These are phyloP conservation scores for Vidua chalybeata DNA, from an alignment of 2,113 vertebrate genomes.

Conservation along the genomic window DNA sequence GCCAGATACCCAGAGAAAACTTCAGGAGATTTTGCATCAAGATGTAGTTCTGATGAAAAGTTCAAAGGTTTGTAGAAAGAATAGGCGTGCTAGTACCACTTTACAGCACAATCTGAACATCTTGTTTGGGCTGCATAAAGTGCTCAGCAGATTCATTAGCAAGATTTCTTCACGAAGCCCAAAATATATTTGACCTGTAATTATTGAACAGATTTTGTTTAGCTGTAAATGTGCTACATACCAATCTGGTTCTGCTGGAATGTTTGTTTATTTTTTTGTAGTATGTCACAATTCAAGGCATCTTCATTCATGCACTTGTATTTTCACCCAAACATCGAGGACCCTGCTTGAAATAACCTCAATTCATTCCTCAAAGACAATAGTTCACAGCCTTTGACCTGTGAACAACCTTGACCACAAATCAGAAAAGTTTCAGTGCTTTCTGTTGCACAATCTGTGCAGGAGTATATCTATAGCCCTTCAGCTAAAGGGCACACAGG, in stretches of 20 bases:
- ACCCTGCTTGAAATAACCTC: not conserved
- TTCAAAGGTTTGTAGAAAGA: not conserved
- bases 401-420: not conserved
- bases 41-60: not conserved
- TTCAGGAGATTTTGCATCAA: not conserved
- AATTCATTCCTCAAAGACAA: not conserved
- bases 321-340: not conserved
- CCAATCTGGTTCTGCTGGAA: not conserved
- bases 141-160: not conserved
- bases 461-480: not conserved
- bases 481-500: not conserved
- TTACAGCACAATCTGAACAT: not conserved
- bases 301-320: not conserved
- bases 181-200: constrained; percentile 21
- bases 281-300: not conserved
- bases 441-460: constrained; percentile 13
- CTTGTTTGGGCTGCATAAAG: not conserved
- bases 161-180: not conserved
- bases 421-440: not conserved
- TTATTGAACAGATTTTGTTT: constrained; percentile 55
- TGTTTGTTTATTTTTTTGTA: not conserved
- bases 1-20: not conserved
- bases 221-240: constrained; percentile 1
- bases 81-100: not conserved
- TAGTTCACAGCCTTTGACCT: not conserved